phyloP scores from a whole-genome alignment of 2,888 invertebrate species.

The Trileptium ribeirensis region DNA sequence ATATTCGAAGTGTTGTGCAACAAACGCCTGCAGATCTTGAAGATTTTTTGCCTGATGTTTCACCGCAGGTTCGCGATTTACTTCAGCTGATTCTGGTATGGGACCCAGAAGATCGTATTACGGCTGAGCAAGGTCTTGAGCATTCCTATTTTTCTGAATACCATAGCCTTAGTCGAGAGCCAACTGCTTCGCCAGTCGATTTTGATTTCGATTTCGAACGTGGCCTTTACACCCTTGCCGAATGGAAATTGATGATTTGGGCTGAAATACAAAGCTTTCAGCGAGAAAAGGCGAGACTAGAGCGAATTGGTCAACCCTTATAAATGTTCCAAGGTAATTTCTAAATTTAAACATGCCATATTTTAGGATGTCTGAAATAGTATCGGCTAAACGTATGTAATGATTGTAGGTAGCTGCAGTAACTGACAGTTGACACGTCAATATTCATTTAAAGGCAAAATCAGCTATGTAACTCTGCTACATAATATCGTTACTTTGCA shows the following conservation, averaged over 20 bases:
- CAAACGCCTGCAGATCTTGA: background rate
- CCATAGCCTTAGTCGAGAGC: background rate
- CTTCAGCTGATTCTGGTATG: conserved; percentile 1
- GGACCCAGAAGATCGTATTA: conserved; percentile 14
- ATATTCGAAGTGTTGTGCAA: conserved; percentile 2
- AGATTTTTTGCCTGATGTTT: background rate
- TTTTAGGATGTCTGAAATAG: too few species aligned
- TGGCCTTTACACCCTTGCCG: background rate
- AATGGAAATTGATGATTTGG: conserved; percentile 1
- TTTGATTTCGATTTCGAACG: conserved; percentile 9
- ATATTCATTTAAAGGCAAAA: too few species aligned
- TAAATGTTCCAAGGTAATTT: too few species aligned
- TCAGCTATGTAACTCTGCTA: too few species aligned
- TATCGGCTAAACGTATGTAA: too few species aligned
- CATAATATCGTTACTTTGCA: too few species aligned
- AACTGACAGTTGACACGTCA: too few species aligned
- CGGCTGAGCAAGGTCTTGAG: conserved; percentile 11
- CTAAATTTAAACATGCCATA: too few species aligned
- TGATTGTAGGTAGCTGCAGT: too few species aligned
- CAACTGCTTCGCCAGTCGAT: background rate
- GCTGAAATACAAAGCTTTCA: background rate
- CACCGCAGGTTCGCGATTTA: conserved; percentile 8
- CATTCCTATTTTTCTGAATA: conserved; percentile 11
- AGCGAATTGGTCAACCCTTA: too few species aligned
- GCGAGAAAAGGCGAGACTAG: too few species aligned